Evolutionary conservation across 2,797 vertebrate genomes (phyloP).

Genomic region (Myotis daubentonii): DNA sequence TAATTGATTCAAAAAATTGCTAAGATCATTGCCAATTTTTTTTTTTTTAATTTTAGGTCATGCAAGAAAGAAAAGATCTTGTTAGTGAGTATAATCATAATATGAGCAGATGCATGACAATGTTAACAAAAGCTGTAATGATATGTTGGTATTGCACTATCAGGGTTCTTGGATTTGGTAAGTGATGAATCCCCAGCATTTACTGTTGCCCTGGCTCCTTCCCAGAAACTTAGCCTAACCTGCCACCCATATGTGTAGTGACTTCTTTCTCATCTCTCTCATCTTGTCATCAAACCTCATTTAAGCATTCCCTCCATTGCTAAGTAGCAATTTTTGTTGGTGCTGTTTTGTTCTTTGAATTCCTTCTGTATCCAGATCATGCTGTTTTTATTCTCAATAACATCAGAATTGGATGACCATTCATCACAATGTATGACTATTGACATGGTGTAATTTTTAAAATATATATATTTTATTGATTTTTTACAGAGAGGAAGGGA

Average conservation of each 20-base stretch:
- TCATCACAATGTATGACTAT: neutral
- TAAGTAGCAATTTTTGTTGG: neutral
- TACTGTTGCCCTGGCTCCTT: neutral
- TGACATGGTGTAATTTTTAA: neutral
- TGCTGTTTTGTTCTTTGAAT: neutral
- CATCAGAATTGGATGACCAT: neutral
- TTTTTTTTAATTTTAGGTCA: neutral
- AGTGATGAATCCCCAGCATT: neutral
- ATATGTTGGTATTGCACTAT: neutral
- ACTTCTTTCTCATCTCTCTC: neutral
- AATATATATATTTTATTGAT: no score
- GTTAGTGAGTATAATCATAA: neutral
- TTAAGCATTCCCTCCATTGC: neutral
- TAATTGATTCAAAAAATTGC: neutral
- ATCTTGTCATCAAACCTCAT: neutral
- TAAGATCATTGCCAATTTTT: neutral
- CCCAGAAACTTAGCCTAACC: neutral
- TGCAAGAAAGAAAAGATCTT: neutral
- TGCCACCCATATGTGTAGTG: rapidly evolving
- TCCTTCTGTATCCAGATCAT: neutral
- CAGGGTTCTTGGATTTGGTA: neutral
- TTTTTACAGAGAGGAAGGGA: no score
- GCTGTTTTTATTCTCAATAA: neutral
- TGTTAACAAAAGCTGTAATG: neutral
- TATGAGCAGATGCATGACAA: neutral